Evolutionary conservation across 2,113 vertebrate genomes (phyloP), one percentile per base, ranked within the genome.

Genomic region (Tachysurus fulvidraco): DNA sequence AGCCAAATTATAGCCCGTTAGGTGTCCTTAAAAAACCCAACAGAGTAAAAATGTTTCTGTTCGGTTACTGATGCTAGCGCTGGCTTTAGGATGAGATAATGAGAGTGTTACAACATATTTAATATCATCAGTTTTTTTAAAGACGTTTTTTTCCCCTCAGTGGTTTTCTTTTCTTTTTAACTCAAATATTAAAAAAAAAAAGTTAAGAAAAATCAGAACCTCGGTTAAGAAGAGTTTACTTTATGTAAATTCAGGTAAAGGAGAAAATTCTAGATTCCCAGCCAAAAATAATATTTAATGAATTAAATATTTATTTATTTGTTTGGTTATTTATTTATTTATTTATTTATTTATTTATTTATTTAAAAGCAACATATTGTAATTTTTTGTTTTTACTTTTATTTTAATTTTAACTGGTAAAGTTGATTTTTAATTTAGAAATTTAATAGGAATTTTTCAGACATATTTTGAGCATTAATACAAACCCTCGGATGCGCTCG

Each of bases 121-220:
- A 55, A 14, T 14, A 55, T 16, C 0, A 16, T 55, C 6, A 60
- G 0, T 6, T 7, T 60, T 60, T 21, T 60, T 62, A 10, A 62
- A 62, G 60, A 62, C 25, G 10, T 62, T 23, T 62, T 62, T 62
- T 62, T n/a, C n/a, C n/a, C 10, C 1, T 62, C 23, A 10, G 23
- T 62, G 60, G 6, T 57, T 59, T 6, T 59, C 57, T 21, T 62
- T 62, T 62, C 8, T 25, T 62, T 62, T 25, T 25, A 59, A 17
- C 23, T 62, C 25, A 2, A 65, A n/a, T n/a, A 4, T 23, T 11
- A 0, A 4, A 7, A n/a, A 0, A 4, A 7, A n/a, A 65, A 2
- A 9, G 9, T 65, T n/a, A 65, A 65, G 10, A 65, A 65, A 65
- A 65, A 65, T 3, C 2, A 23, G 8, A 60, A 25, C 9, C 9